Evolutionary conservation across 2,888 invertebrate species (phyloP), one percentile per base, ranked within the genome.

Genomic region (Heliconius sara): DNA sequence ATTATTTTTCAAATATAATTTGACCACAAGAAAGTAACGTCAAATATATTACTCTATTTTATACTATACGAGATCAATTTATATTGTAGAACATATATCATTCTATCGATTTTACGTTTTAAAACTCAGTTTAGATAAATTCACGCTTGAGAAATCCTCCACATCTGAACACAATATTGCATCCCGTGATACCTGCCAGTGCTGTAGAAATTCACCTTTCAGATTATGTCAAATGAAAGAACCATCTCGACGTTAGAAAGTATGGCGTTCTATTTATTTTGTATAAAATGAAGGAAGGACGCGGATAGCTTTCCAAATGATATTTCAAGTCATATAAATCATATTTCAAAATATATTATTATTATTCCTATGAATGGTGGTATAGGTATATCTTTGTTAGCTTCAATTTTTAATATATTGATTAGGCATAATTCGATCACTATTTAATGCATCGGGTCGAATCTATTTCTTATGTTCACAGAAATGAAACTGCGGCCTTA

Each of bases 161-260:
- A 1, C 70, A 25, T 52, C 7, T 22, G 43, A 65, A 63, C 22
- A 27, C 65, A 65, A 47, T 75, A 43, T 66, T 66, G 65, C 75
- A 75, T 66, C 65, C 75, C 27, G 19, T 30, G 39, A 13, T 43
- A 47, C 12, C 75, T 65, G 47, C 43, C 47, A 75, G 66, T 75
- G 47, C 13, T 75, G 47, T 75, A 47, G 25, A 75, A 65, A 43
- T 63, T 75, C 65, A 75, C 27, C 65, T 25, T 43, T 63, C 43
- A 65, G 73, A 72, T 72, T 63, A 63, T n/a, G 43, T 74, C 39
- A 25, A 74, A 39, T 63, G 74, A 30, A 30, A 30, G 43, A 74
- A 65, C 13, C 5, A 47, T 13, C 47, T 47, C 13, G 47, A 47
- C 47, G 47, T 47, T 34, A n/a, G 57, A 60, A 57, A 22, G 75